Evolutionary conservation across 1,140 invertebrate species (phyloP).

Genomic region (Paraescarpia echinospica): DNA sequence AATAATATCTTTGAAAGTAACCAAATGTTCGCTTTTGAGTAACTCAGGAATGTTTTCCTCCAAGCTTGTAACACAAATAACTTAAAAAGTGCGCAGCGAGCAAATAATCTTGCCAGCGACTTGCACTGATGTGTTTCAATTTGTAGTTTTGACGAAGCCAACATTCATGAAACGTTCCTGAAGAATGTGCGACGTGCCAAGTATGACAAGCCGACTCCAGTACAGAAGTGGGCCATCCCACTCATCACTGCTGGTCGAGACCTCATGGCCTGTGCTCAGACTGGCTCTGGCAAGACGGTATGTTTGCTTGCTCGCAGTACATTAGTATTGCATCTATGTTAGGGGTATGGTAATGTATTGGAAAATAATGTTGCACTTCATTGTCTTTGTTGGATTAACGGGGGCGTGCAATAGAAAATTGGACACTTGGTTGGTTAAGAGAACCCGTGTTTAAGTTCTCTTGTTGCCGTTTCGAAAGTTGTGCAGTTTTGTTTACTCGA

Average conservation of each 20-base stretch:
- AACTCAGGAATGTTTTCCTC: too few relatives aligned
- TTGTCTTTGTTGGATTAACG: not conserved
- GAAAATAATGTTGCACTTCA: not conserved
- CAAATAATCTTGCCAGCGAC: not conserved
- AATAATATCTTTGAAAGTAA: too few relatives aligned
- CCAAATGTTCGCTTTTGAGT: too few relatives aligned
- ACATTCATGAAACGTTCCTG: constrained; percentile 69
- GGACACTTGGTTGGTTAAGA: too few relatives aligned
- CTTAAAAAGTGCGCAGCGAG: too few relatives aligned
- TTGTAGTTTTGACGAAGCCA: constrained; percentile 70
- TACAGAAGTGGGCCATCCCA: constrained; percentile 89
- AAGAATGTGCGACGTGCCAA: constrained; percentile 79
- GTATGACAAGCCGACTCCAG: constrained; percentile 86
- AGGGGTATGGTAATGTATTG: not conserved
- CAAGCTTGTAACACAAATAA: too few relatives aligned
- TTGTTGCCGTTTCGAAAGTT: too few relatives aligned
- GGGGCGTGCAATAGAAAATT: too few relatives aligned
- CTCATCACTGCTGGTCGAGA: constrained; percentile 78
- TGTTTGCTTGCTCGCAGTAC: constrained; percentile 37
- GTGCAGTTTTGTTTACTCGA: too few relatives aligned
- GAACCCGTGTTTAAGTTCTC: too few relatives aligned
- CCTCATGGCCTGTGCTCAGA: constrained; percentile 96
- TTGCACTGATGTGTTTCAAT: not conserved
- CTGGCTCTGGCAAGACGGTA: constrained; percentile 93
- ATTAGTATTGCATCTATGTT: not conserved